Conservation (phyloP, 2,888 invertebrate species). For the Leptinotarsa haldemani region DNA sequence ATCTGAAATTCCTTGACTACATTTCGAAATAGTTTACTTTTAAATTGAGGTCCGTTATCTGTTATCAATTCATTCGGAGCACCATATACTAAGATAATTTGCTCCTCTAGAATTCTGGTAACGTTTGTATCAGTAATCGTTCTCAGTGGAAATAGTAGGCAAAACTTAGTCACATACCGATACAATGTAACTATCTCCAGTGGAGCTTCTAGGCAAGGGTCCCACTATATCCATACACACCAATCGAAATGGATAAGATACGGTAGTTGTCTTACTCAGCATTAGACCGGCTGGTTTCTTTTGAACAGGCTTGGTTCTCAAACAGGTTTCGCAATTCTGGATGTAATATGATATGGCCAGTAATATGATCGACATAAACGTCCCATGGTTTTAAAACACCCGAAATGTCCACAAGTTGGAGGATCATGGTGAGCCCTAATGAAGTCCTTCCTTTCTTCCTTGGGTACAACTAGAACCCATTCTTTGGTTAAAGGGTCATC, state of each 20-base stretch:
- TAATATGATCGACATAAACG: conserved; percentile 38
- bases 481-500: conserved; percentile 28
- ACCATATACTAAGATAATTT: conserved; percentile 41
- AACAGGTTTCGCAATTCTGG: conserved; percentile 43
- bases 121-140: conserved; percentile 34
- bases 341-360: conserved; percentile 54
- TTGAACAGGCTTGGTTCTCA: conserved; percentile 43
- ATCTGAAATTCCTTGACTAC: conserved; percentile 30
- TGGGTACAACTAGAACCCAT: conserved; percentile 45
- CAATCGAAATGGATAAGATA: conserved; percentile 34
- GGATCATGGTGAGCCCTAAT: conserved; percentile 39
- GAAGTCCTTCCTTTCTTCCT: conserved; percentile 26
- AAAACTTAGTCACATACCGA: conserved; percentile 43
- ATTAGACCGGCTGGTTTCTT: too few species aligned
- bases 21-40: conserved; percentile 22
- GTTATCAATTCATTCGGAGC: conserved; percentile 38
- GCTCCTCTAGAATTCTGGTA: conserved; percentile 34
- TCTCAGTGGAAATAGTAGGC: conserved; percentile 38
- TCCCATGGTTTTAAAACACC: conserved; percentile 44
- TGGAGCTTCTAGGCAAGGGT: conserved; percentile 34
- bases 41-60: conserved; percentile 46
- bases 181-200: conserved; percentile 35
- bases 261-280: conserved; percentile 17
- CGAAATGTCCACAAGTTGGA: conserved; percentile 44
- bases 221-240: conserved; percentile 42